Conservation (phyloP, 2,888 invertebrate species). For the Bellardia bayeri region DNA sequence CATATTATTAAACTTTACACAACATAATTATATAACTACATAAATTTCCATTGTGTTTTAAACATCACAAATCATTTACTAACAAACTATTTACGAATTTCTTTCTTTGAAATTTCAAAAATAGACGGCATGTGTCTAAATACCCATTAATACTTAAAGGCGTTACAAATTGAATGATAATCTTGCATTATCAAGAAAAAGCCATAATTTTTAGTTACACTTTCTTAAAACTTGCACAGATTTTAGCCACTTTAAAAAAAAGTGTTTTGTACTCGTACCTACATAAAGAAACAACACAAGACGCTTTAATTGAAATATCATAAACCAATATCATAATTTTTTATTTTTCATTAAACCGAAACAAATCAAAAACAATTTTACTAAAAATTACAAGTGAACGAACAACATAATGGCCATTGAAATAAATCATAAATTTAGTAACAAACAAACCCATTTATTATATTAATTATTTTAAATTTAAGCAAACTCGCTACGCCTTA, state of each 20-base stretch:
- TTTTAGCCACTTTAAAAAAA: slow-evolving; percentile 34
- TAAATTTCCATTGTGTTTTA: neutral
- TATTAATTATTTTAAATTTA: slow-evolving; percentile 28
- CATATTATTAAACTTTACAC: neutral
- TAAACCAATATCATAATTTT: slow-evolving; percentile 51
- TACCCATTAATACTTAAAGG: slow-evolving; percentile 22
- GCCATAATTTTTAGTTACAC: slow-evolving; percentile 48
- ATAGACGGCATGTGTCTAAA: neutral
- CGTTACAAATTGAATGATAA: slow-evolving; percentile 59
- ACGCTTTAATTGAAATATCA: slow-evolving; percentile 71
- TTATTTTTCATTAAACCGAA: neutral
- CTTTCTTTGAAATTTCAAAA: neutral
- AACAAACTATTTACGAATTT: neutral
- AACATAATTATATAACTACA: neutral
- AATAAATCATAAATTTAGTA: slow-evolving; percentile 57
- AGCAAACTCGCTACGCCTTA: slow-evolving; percentile 64
- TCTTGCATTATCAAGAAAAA: slow-evolving; percentile 26
- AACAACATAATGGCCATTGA: slow-evolving; percentile 15
- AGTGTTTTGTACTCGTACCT: slow-evolving; percentile 34
- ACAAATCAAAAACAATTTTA: slow-evolving; percentile 22
- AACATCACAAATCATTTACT: neutral
- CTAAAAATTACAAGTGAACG: slow-evolving; percentile 3
- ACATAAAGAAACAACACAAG: neutral
- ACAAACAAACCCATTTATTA: slow-evolving; percentile 47
- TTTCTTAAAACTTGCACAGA: slow-evolving; percentile 43